Base-by-base conservation (phyloP, 2,888 invertebrate species). In the Chrysotoxum bicinctum region DNA sequence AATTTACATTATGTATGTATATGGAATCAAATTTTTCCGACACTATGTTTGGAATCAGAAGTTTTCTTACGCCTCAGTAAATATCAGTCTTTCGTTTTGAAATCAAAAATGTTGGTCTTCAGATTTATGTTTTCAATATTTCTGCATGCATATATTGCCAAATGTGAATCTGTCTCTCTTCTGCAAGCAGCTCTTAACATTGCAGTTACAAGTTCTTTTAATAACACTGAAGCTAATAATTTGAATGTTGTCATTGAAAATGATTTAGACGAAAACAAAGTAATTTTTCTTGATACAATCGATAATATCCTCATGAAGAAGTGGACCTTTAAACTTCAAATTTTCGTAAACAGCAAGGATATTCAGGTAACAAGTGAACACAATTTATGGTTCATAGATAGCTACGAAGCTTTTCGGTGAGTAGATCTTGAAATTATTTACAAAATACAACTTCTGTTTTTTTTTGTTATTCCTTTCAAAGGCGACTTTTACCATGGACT, bases 341-440 rank as follows among this genome's bases (percentile, higher is more conserved):
- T 74, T 1, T 21, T 64, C 23, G 32, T 74, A 1, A 64, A 74
- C 21, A 62, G 54, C 12, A 40, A 62, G 16, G n/a, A n/a, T n/a
- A 6, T 14, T 5, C 14, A n/a, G 5, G 21, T 43, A 12, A 21
- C 21, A 0, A 30, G 73, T 16, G 54, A 74, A n/a, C 5, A 52
- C 7, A 74, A 74, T n/a, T 14, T 74, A 6, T 64, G 62, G 64
- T 40, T 74, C 3, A 19, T 74, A 1, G 73, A 74, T n/a, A 64
- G 52, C 1, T 64, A 43, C 12, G 32, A 32, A n/a, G 37, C 62
- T 4, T 74, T 64, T 74, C 52, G 52, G 73, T 74, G 5, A 74
- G 50, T 54, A 43, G 2, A 43, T 5, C 10, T 12, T n/a, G n/a
- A n/a, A n/a, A 32, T 32, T 32, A 10, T 32, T 2, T 10, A 32